Evolutionary conservation across 2,113 vertebrate species (phyloP).

Genomic region (Sinocyclocheilus rhinocerous): DNA sequence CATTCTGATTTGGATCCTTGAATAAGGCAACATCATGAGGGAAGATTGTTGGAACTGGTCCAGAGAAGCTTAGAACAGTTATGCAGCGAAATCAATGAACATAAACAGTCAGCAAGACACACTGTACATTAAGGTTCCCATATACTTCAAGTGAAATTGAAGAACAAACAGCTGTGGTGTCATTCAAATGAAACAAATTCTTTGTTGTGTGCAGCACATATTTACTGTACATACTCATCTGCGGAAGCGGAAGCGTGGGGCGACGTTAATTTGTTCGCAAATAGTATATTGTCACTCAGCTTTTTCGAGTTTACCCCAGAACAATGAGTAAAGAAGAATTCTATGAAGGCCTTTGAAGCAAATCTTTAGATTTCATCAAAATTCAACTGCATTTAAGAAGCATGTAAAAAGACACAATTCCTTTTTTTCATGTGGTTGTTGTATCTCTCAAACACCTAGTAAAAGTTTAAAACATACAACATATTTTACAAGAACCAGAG

Average conservation of each 20-base stretch:
- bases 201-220: background rate
- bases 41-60: too few relatives aligned
- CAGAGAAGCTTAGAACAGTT: too few relatives aligned
- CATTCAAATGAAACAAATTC: too few relatives aligned
- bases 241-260: background rate
- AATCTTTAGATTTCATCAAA: background rate
- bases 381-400: background rate
- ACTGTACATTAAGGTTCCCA: background rate
- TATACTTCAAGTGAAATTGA: background rate
- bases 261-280: background rate
- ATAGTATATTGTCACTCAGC: background rate
- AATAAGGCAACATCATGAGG: background rate
- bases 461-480: background rate
- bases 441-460: background rate
- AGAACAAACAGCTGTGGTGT: too few relatives aligned
- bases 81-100: background rate
- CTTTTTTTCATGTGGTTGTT: background rate
- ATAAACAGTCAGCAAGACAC: background rate
- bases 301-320: background rate
- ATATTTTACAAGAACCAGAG: background rate
- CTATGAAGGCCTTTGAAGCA: too few relatives aligned
- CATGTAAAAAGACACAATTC: background rate
- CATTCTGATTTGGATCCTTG: background rate
- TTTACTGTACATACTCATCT: background rate
- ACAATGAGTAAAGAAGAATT: background rate